A percentile compares a stretch with the other conserved stretches of the same genome.
Conservation (phyloP, 1,140 invertebrate genomes). For the Pseudomyrmex gracilis region DNA sequence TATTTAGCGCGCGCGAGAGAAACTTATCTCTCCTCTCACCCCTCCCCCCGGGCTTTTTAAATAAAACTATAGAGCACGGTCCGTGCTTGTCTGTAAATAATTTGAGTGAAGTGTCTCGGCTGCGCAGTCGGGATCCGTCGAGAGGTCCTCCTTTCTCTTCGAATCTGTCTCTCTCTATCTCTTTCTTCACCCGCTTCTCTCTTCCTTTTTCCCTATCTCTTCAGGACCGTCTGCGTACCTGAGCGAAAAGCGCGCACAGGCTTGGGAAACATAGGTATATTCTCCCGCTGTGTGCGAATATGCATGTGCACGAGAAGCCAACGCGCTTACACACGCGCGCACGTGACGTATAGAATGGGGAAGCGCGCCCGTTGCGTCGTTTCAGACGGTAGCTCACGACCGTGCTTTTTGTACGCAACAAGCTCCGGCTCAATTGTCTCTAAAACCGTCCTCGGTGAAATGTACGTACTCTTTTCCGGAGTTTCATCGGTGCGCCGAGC, state of each 20-base stretch:
- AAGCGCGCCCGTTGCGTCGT: background rate
- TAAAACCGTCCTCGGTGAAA: slow-evolving; percentile 72
- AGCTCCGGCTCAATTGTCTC: slow-evolving; percentile 74
- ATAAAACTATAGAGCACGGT: background rate
- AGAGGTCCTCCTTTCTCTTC: slow-evolving; percentile 44
- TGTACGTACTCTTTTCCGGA: slow-evolving; percentile 65
- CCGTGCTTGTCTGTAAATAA: slow-evolving; percentile 56
- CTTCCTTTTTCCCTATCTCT: slow-evolving; percentile 14
- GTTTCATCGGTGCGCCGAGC: slow-evolving; percentile 23
- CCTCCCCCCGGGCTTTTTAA: background rate
- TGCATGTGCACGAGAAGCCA: background rate
- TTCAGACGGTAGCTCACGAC: slow-evolving; percentile 37
- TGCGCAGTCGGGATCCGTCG: slow-evolving; percentile 47
- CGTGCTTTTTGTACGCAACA: slow-evolving; percentile 54
- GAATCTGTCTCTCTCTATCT: slow-evolving; percentile 43
- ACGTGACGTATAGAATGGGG: background rate
- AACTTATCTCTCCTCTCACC: slow-evolving; percentile 1
- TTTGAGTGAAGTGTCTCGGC: slow-evolving; percentile 51
- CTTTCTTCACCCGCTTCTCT: background rate
- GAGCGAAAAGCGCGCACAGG: slow-evolving; percentile 10
- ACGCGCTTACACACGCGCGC: background rate
- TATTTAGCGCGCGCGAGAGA: background rate
- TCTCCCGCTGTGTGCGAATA: background rate
- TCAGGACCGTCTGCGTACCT: slow-evolving; percentile 27
- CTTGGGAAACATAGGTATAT: slow-evolving; percentile 13